These are phyloP conservation scores for Luidia sarsii DNA, from an alignment of 53 echinoderm and acorn worm genomes.

Conservation along the genomic window DNA sequence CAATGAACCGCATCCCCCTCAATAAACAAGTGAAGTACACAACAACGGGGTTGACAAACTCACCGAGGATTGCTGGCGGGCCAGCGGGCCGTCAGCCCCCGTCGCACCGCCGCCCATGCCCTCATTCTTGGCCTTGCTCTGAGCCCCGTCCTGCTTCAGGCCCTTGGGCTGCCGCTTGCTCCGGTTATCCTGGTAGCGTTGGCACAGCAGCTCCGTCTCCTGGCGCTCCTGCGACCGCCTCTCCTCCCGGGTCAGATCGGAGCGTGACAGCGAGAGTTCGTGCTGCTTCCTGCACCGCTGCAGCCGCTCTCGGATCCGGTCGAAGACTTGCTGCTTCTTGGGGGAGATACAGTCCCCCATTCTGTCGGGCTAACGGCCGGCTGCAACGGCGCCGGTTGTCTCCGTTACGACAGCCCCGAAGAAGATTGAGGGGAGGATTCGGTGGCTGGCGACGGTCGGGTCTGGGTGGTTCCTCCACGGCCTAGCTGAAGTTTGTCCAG, in stretches of 20 bases:
- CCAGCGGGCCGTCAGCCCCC: neutral
- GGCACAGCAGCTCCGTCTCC: slow-evolving; percentile 55
- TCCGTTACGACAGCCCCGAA: slow-evolving; percentile 54
- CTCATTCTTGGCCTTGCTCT: slow-evolving; percentile 70
- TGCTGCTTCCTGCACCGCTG: slow-evolving; percentile 61
- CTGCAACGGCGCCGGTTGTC: slow-evolving; percentile 77
- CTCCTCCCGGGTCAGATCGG: slow-evolving; percentile 34
- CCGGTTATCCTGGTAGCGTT: slow-evolving; percentile 60
- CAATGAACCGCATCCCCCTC: slow-evolving; percentile 35
- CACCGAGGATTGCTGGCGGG: slow-evolving; percentile 5
- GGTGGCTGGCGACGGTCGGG: too few species aligned
- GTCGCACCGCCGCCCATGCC: slow-evolving; percentile 36
- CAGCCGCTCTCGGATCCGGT: slow-evolving; percentile 65
- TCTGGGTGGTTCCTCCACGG: too few species aligned
- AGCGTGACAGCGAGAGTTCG: slow-evolving; percentile 39
- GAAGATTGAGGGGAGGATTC: slow-evolving; percentile 32
- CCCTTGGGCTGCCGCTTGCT: slow-evolving; percentile 68
- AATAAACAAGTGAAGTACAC: too few species aligned
- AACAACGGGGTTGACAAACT: neutral
- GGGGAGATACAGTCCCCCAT: slow-evolving; percentile 88
- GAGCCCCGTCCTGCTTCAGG: slow-evolving; percentile 71
- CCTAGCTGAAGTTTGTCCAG: too few species aligned
- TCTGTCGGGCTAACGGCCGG: slow-evolving; percentile 54
- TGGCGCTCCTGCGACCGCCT: slow-evolving; percentile 62
- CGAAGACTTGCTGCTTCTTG: slow-evolving; percentile 65